These are phyloP conservation scores for Ctenomys sociabilis DNA, from an alignment of 2,113 vertebrate species.

Conservation along the genomic window DNA sequence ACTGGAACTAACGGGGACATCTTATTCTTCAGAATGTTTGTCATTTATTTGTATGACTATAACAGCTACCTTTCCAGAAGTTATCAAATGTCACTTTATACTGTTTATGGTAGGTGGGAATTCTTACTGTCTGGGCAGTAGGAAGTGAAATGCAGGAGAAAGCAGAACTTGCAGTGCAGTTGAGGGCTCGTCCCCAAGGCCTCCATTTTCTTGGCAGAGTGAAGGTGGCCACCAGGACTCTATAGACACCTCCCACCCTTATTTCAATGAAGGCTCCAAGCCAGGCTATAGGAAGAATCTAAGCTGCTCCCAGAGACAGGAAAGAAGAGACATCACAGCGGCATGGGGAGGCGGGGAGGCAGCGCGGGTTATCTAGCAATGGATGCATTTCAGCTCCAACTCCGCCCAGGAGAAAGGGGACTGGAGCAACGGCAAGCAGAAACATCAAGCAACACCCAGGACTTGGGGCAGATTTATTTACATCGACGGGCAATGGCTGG, in stretches of 20 bases:
- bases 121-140: background rate
- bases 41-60: background rate
- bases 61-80: constrained; percentile 27
- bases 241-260: background rate
- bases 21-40: background rate
- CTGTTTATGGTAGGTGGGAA: background rate
- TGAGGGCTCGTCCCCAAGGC: background rate
- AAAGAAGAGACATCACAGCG: background rate
- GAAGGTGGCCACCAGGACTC: background rate
- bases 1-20: background rate
- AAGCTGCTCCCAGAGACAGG: background rate
- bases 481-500: too few relatives aligned
- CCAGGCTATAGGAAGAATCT: background rate
- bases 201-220: background rate
- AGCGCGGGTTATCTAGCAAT: background rate
- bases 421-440: too few relatives aligned
- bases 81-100: background rate
- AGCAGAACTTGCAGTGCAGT: background rate
- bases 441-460: too few relatives aligned
- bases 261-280: background rate
- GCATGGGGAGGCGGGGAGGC: background rate
- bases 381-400: background rate
- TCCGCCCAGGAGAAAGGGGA: background rate
- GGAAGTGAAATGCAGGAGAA: background rate
- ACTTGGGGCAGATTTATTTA: too few relatives aligned